phyloP scores from a whole-genome alignment of 2,888 invertebrate genomes.

The Thalpophila matura region DNA sequence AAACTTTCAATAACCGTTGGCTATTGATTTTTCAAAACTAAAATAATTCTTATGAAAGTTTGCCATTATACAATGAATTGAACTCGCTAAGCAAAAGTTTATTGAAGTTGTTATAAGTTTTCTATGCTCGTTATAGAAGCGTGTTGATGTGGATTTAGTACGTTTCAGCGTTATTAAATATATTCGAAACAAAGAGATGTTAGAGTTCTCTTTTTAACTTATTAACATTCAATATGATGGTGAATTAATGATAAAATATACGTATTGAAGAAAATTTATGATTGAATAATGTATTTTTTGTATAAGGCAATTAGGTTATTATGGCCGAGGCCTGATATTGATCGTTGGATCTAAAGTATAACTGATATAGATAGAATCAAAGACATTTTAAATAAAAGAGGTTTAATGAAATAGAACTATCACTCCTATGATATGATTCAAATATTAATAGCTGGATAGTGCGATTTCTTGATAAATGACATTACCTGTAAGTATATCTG shows the following conservation, averaged over 20 bases:
- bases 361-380: not conserved
- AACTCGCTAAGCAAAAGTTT: conserved; percentile 59
- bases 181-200: conserved; percentile 26
- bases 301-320: conserved; percentile 7
- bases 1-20: conserved; percentile 38
- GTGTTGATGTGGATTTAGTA: conserved; percentile 32
- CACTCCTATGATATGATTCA: too few species aligned
- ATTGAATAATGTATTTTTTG: conserved; percentile 3
- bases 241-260: conserved; percentile 17
- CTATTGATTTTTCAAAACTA: conserved; percentile 61
- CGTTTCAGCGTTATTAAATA: conserved; percentile 27
- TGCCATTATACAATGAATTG: conserved; percentile 53
- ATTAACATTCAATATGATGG: conserved; percentile 27
- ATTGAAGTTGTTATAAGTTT: conserved; percentile 66
- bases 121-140: conserved; percentile 58
- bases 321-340: not conserved
- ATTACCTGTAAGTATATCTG: too few species aligned
- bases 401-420: too few species aligned
- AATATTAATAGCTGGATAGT: too few species aligned
- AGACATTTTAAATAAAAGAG: not conserved
- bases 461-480: too few species aligned
- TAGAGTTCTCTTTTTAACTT: conserved; percentile 5
- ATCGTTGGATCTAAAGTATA: not conserved
- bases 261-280: conserved; percentile 13
- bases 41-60: conserved; percentile 60